Evolutionary conservation across 2,888 invertebrate genomes (phyloP), one percentile per base, ranked within the genome.

Genomic region (Apoderus coryli): DNA sequence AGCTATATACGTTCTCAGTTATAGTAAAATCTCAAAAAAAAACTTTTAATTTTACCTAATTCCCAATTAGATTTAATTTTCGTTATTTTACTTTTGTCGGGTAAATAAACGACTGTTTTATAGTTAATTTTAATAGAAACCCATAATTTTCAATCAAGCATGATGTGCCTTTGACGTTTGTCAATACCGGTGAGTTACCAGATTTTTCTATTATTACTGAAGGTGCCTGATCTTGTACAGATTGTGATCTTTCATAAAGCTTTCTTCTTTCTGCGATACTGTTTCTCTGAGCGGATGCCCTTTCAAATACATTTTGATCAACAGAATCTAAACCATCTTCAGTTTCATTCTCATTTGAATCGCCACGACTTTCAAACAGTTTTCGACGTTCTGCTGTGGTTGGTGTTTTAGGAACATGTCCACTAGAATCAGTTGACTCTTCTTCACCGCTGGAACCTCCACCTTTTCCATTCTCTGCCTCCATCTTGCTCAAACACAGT

Each of bases 371-470:
- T 44, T 78, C 78, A 48, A 76, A 77, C 44, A 80, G 56, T 59
- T 76, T 80, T 43, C 81, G 64, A n/a, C 81, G 61, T 48, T 84
- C 82, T 0, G 81, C 79, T 0, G 82, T 81, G 44, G 78, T 75
- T 1, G 81, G 74, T 0, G 80, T 79, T 54, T 77, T 77, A 1
- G 75, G 73, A 29, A 72, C 63, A 47, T 76, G 76, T 7, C 73
- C 75, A 0, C 71, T 71, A 38, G 72, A 73, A 0, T 68, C 69
- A 0, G 68, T 69, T 40, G 65, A 68, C 22, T 69, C 65, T 27
- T 70, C 71, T 37, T 73, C 73, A 27, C 69, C 70, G 6, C 69
- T 69, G 1, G 57, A 57, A 41, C 72, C 72, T n/a, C n/a, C n/a
- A 1, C 69, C 70, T 41, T 71, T 72, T 2, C 69, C 69, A 42